Percentiles rank a stretch among this genome's conserved stretches.
phyloP scores from a whole-genome alignment of 2,113 vertebrate genomes.

The Oostethus manadensis region DNA sequence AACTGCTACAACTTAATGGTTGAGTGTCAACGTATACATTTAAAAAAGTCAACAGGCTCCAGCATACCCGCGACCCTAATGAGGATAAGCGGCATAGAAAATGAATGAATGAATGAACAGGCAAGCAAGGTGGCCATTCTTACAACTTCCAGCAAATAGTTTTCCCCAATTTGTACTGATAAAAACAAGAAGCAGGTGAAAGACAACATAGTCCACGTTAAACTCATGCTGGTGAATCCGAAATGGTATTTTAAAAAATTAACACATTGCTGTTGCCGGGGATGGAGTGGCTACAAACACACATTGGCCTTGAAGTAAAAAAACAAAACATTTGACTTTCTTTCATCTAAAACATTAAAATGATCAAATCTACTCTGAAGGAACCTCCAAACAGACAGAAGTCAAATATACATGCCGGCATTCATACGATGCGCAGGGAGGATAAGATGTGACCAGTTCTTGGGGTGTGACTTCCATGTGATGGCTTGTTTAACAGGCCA shows the following conservation, averaged over 20 bases:
- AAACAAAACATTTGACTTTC: background rate
- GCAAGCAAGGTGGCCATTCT: too few species aligned
- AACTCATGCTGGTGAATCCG: too few species aligned
- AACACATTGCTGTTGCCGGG: conserved; percentile 1
- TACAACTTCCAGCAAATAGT: too few species aligned
- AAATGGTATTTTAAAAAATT: conserved; percentile 15
- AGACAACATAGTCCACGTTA: background rate
- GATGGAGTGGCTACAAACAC: conserved; percentile 17
- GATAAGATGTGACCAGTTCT: conserved; percentile 3
- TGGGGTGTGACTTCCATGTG: conserved; percentile 4
- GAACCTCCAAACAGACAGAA: conserved; percentile 5
- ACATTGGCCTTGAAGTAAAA: conserved; percentile 13
- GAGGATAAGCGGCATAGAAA: too few species aligned
- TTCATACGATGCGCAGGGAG: conserved; percentile 17
- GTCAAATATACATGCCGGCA: conserved; percentile 28
- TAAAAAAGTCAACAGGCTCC: too few species aligned
- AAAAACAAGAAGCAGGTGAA: background rate
- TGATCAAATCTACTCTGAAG: conserved; percentile 19
- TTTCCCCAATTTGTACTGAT: too few species aligned
- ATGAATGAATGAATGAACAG: too few species aligned
- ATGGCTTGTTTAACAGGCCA: background rate
- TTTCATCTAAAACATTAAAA: conserved; percentile 10
- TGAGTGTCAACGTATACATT: too few species aligned
- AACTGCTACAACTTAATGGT: too few species aligned
- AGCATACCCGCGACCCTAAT: too few species aligned